A percentile compares a stretch with the other conserved stretches of the same genome.
These are phyloP conservation scores for Papilio polytes DNA, from an alignment of 1,140 invertebrate genomes.

Conservation along the genomic window DNA sequence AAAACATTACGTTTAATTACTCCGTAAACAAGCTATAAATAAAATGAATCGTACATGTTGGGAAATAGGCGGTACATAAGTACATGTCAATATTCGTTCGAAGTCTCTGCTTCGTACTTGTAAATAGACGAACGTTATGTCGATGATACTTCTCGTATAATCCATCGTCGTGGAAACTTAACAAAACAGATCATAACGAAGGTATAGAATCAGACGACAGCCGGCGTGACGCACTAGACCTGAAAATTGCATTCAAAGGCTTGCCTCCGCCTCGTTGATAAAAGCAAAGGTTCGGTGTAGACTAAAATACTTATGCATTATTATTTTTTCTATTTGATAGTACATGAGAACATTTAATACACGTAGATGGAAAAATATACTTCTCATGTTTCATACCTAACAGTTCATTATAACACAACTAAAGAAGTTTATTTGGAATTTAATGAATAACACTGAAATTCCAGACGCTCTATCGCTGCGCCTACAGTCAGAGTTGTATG, in stretches of 20 bases:
- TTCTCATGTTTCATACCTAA: not conserved
- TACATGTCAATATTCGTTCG: not conserved
- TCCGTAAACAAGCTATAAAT: too few species aligned
- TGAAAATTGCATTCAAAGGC: slow-evolving; percentile 17
- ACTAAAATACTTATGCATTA: not conserved
- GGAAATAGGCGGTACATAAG: too few species aligned
- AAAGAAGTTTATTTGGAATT: not conserved
- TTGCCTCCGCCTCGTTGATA: not conserved
- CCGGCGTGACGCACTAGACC: not conserved
- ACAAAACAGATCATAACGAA: not conserved
- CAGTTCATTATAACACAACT: not conserved
- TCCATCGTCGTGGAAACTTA: not conserved
- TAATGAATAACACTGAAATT: not conserved
- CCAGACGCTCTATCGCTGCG: not conserved
- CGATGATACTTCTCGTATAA: not conserved
- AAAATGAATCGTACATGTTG: too few species aligned
- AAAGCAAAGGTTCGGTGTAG: not conserved
- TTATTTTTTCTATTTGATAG: not conserved
- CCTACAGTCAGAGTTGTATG: not conserved
- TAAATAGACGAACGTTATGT: not conserved
- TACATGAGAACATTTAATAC: not conserved
- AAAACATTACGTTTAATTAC: not conserved
- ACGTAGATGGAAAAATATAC: not conserved
- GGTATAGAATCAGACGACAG: not conserved
- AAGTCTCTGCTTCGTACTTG: not conserved